Conservation (phyloP, 2,797 vertebrate genomes). For the Trachurus trachurus region DNA sequence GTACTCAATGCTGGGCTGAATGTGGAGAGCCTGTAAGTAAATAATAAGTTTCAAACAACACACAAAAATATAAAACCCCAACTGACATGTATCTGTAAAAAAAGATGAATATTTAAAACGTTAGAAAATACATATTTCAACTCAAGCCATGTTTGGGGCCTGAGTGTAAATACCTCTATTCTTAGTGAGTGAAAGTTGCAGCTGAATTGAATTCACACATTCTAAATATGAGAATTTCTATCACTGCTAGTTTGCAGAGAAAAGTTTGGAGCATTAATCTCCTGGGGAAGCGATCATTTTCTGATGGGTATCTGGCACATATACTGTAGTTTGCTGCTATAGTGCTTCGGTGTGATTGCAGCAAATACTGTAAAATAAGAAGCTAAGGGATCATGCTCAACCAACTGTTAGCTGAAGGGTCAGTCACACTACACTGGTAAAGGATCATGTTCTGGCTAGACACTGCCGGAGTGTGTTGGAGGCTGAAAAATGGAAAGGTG, state of each 20-base stretch:
- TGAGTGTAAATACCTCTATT: slow-evolving; percentile 57
- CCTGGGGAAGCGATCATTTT: slow-evolving; percentile 25
- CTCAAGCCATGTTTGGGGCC: slow-evolving; percentile 29
- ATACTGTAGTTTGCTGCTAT: slow-evolving; percentile 30
- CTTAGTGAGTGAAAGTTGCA: slow-evolving; percentile 25
- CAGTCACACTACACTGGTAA: not conserved
- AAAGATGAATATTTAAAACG: slow-evolving; percentile 29
- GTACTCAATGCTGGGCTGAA: not conserved
- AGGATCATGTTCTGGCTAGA: not conserved
- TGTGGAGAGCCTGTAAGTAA: slow-evolving; percentile 22
- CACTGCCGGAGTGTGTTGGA: not conserved
- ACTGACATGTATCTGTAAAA: slow-evolving; percentile 26
- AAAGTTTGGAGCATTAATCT: slow-evolving; percentile 48
- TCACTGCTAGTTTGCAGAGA: slow-evolving; percentile 27
- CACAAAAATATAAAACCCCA: slow-evolving; percentile 16
- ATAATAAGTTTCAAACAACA: slow-evolving; percentile 39
- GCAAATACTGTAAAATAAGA: slow-evolving; percentile 37
- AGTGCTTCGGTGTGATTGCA: slow-evolving; percentile 11
- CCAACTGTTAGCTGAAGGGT: slow-evolving; percentile 21
- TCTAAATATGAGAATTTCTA: slow-evolving; percentile 36
- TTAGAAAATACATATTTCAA: slow-evolving; percentile 47
- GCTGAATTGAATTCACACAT: slow-evolving; percentile 35
- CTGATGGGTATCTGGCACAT: slow-evolving; percentile 18
- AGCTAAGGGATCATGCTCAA: not conserved
- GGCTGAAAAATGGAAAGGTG: slow-evolving; percentile 23